These are phyloP conservation scores for Schizopygopsis malacanthus DNA, from an alignment of 2,797 vertebrate genomes.

Conservation along the genomic window DNA sequence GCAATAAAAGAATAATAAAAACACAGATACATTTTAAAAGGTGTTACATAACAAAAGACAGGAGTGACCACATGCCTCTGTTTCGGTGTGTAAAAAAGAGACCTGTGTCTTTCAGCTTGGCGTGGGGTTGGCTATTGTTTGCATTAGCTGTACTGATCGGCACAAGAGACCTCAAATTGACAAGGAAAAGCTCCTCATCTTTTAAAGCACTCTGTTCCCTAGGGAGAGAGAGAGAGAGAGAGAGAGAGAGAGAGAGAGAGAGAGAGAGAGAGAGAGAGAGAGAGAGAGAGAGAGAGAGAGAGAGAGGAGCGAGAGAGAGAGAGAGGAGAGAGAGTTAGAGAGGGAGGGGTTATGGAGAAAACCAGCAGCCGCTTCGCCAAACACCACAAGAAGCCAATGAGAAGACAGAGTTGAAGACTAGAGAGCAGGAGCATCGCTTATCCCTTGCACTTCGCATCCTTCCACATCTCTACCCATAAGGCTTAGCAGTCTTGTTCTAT, in stretches of 20 bases:
- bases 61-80: conserved; percentile 23
- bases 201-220: conserved; percentile 72
- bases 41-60: conserved; percentile 38
- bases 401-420: conserved; percentile 51
- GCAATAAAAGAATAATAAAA: background rate
- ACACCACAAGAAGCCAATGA: conserved; percentile 47
- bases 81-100: conserved; percentile 24
- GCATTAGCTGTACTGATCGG: conserved; percentile 58
- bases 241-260: conserved; percentile 8
- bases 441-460: conserved; percentile 35
- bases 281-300: conserved; percentile 60
- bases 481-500: conserved; percentile 16
- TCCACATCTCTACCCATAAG: conserved; percentile 33
- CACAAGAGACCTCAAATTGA: conserved; percentile 53
- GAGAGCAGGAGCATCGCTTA: conserved; percentile 54
- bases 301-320: conserved; percentile 14
- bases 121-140: conserved; percentile 75
- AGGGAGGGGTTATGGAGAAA: conserved; percentile 48
- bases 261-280: conserved; percentile 36
- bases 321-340: conserved; percentile 17
- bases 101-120: conserved; percentile 45
- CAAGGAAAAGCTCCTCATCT: conserved; percentile 72
- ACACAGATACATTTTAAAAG: conserved; percentile 3
- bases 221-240: conserved; percentile 59
- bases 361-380: conserved; percentile 44